These are phyloP conservation scores for Zaprionus davidi DNA, from an alignment of 1,140 invertebrate genomes.

Conservation along the genomic window DNA sequence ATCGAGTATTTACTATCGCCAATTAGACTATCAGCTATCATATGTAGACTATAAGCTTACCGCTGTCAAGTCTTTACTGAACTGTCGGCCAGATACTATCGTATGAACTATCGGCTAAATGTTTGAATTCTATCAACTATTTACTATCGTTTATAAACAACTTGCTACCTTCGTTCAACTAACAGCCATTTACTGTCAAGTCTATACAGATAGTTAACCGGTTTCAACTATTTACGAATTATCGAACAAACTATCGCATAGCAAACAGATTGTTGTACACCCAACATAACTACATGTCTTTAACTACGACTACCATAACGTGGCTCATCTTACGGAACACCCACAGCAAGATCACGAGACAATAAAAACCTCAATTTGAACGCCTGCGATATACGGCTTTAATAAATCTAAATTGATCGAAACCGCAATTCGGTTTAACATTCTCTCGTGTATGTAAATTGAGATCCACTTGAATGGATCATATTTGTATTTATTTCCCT, in stretches of 20 bases:
- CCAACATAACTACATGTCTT: background rate
- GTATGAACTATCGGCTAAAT: no score
- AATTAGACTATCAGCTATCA: background rate
- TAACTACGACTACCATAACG: background rate
- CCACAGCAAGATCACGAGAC: background rate
- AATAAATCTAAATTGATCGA: background rate
- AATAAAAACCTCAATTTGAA: background rate
- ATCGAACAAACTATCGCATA: background rate
- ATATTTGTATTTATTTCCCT: background rate
- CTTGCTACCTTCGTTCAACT: no score
- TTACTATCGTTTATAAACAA: no score
- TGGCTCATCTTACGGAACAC: background rate
- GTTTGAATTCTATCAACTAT: no score
- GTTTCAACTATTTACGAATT: no score
- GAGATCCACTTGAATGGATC: conserved; percentile 1
- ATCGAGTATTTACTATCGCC: background rate
- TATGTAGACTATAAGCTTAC: no score
- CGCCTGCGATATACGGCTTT: background rate
- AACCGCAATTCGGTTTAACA: background rate
- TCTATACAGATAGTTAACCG: no score
- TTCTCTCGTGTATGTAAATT: background rate
- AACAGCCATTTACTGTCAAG: no score
- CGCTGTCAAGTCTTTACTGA: no score
- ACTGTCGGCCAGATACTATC: background rate
- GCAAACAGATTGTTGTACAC: background rate